Evolutionary conservation across 2,888 invertebrate species (phyloP).

Genomic region (Lithophane ornitopus): DNA sequence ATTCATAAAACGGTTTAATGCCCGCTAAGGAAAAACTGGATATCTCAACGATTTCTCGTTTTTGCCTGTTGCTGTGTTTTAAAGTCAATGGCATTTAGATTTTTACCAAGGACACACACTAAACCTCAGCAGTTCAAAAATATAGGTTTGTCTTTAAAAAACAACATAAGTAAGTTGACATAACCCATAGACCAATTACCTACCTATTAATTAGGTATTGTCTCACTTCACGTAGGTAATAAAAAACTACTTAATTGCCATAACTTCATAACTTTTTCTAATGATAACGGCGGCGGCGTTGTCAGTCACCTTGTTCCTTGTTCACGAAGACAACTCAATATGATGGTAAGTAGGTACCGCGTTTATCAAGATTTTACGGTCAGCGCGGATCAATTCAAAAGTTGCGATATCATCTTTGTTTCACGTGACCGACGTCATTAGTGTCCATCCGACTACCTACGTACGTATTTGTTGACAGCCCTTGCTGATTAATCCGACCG

Average conservation of each 20-base stretch:
- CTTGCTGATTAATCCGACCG: constrained; percentile 86
- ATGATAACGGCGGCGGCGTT: constrained; percentile 28
- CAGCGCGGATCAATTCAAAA: constrained; percentile 75
- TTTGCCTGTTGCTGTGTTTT: constrained; percentile 13
- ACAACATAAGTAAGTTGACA: neutral
- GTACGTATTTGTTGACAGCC: constrained; percentile 83
- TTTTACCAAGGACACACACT: constrained; percentile 29
- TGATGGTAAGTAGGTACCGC: constrained; percentile 54
- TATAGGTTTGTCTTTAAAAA: neutral
- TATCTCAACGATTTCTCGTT: constrained; percentile 46
- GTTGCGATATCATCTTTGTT: constrained; percentile 81
- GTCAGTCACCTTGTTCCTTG: constrained; percentile 52
- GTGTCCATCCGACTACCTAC: constrained; percentile 70
- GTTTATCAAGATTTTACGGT: constrained; percentile 72
- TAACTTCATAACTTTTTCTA: constrained; percentile 31
- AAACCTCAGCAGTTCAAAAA: constrained; percentile 2
- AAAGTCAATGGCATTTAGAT: constrained; percentile 32
- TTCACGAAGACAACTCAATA: constrained; percentile 64
- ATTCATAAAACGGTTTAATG: constrained; percentile 30
- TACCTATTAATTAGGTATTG: neutral
- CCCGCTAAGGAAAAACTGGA: constrained; percentile 44
- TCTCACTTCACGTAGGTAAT: constrained; percentile 12
- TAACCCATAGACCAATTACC: neutral
- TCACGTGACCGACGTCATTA: constrained; percentile 87
- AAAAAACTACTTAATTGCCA: constrained; percentile 14